A percentile compares a stretch with the other conserved stretches of the same genome.
Evolutionary conservation across 2,888 invertebrate species (phyloP).

Genomic region (Scotopteryx bipunctaria): DNA sequence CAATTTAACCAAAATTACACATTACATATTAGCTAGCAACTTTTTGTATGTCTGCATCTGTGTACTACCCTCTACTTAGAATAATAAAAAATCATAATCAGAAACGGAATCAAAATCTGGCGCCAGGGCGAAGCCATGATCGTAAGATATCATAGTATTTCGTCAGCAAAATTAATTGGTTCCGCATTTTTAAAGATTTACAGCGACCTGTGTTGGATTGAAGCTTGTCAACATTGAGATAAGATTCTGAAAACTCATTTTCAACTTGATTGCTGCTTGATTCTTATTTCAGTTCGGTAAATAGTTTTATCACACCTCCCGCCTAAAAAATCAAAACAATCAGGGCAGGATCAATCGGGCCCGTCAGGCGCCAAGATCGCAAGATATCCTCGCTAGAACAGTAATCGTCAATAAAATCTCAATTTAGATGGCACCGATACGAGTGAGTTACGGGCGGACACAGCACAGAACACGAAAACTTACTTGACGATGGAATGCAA

Average conservation of each 20-base stretch:
- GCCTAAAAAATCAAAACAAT: constrained; percentile 34
- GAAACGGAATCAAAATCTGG: constrained; percentile 12
- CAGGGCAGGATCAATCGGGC: constrained; percentile 59
- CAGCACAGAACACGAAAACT: constrained; percentile 78
- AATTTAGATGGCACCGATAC: constrained; percentile 82
- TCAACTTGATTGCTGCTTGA: background rate
- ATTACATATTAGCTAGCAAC: too few relatives aligned
- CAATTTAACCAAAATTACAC: background rate
- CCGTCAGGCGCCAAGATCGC: constrained; percentile 80
- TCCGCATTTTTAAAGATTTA: background rate
- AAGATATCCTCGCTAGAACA: constrained; percentile 80
- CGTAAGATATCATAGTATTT: constrained; percentile 1
- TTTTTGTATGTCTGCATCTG: too few relatives aligned
- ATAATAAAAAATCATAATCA: constrained; percentile 10
- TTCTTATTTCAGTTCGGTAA: background rate
- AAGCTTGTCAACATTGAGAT: background rate
- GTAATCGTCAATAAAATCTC: constrained; percentile 84
- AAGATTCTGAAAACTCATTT: too few relatives aligned
- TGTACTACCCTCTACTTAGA: too few relatives aligned
- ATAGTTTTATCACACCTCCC: constrained; percentile 16
- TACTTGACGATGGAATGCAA: constrained; percentile 79
- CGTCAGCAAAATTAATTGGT: background rate
- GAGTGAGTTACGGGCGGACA: constrained; percentile 80
- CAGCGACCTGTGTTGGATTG: background rate
- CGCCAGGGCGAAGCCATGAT: constrained; percentile 13